Conservation (phyloP, 2,888 invertebrate genomes). For the Alsophila aescularia region DNA sequence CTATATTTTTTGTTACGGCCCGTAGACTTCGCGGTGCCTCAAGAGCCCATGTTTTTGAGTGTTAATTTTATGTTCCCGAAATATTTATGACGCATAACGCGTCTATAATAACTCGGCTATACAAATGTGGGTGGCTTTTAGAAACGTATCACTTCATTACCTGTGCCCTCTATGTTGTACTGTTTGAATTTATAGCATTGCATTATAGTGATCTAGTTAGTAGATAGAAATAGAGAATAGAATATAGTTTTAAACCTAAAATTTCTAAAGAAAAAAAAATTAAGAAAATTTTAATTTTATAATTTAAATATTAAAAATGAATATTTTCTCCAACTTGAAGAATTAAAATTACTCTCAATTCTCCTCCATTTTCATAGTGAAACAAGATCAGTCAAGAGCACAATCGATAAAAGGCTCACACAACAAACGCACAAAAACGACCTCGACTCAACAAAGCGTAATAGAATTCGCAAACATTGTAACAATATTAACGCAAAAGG, state of each 20-base stretch:
- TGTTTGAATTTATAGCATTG: constrained; percentile 1
- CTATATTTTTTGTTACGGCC: constrained; percentile 73
- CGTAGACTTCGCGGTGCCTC: constrained; percentile 83
- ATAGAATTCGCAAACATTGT: constrained; percentile 83
- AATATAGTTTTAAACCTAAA: no score
- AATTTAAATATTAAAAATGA: not conserved
- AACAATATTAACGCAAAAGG: constrained; percentile 82
- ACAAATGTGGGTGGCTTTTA: constrained; percentile 82
- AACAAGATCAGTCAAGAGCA: constrained; percentile 71
- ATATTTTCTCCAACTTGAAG: not conserved
- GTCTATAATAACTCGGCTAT: constrained; percentile 77
- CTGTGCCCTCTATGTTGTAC: constrained; percentile 39
- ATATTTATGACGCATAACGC: constrained; percentile 84
- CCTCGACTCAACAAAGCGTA: constrained; percentile 75
- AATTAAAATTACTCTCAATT: constrained; percentile 8
- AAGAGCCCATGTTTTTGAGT: constrained; percentile 81
- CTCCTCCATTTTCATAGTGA: constrained; percentile 39
- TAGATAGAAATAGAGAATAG: no score
- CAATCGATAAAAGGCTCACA: constrained; percentile 68
- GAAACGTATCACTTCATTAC: constrained; percentile 79
- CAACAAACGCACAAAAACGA: constrained; percentile 63
- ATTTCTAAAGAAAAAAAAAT: no score
- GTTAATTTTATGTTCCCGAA: constrained; percentile 84
- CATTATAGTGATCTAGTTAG: not conserved
- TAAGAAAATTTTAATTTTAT: not conserved